These are phyloP conservation scores for Emydocephalus ijimae DNA, from an alignment of 2,113 vertebrate genomes.

Conservation along the genomic window DNA sequence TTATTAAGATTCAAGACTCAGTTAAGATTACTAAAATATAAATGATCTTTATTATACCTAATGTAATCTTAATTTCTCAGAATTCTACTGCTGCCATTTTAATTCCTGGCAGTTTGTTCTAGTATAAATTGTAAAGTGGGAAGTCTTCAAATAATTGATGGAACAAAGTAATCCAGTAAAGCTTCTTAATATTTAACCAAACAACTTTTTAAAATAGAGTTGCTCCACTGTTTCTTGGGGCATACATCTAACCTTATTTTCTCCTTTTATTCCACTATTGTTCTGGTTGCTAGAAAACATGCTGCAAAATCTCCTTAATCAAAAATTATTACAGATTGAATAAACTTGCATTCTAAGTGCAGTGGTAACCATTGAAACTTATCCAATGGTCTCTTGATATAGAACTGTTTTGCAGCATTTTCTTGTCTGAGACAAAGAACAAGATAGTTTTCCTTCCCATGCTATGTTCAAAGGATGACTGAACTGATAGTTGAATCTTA, in stretches of 20 bases:
- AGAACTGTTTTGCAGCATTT: background rate
- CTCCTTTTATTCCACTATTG: background rate
- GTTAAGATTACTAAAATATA: background rate
- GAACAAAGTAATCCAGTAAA: background rate
- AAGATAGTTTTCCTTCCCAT: background rate
- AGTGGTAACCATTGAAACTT: background rate
- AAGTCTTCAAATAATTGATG: background rate
- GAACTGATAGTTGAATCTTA: background rate
- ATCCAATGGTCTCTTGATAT: background rate
- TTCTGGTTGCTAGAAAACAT: background rate
- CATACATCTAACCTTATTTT: background rate
- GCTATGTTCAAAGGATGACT: background rate
- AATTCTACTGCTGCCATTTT: background rate
- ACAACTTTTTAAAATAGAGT: background rate
- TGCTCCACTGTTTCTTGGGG: background rate
- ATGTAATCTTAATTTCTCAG: background rate
- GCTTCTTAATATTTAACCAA: background rate
- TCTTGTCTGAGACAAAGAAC: background rate
- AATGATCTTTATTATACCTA: background rate
- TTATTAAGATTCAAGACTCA: background rate
- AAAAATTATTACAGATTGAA: background rate
- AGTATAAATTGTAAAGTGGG: background rate
- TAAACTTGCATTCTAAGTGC: background rate
- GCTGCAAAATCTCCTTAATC: background rate
- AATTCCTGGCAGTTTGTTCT: background rate